Evolutionary conservation across 1,140 invertebrate species (phyloP).

Genomic region (Ceratina japonica): DNA sequence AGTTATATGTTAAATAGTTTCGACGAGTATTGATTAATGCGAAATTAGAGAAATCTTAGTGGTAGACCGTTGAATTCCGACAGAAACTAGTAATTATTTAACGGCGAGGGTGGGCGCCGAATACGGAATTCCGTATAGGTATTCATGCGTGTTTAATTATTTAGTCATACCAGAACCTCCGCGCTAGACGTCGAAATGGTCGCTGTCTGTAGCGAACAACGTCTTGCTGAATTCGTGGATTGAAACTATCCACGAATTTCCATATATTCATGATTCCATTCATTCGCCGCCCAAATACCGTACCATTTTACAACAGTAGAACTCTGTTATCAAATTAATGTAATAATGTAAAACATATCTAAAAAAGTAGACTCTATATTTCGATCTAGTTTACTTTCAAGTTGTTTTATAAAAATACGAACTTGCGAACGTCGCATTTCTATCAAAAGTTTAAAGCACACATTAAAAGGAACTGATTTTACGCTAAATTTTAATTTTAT

Average conservation of each 20-base stretch:
- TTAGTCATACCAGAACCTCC: conserved; percentile 21
- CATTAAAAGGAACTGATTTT: background rate
- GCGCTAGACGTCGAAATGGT: conserved; percentile 11
- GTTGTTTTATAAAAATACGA: too few relatives aligned
- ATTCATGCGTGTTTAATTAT: conserved; percentile 47
- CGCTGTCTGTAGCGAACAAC: conserved; percentile 16
- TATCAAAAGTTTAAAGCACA: too few relatives aligned
- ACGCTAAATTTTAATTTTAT: background rate
- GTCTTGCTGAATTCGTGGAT: conserved; percentile 19
- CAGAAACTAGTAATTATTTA: conserved; percentile 1
- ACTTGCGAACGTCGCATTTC: too few relatives aligned
- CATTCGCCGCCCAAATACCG: background rate
- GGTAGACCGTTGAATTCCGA: conserved; percentile 5
- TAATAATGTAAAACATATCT: background rate
- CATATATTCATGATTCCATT: conserved; percentile 13
- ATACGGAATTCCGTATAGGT: conserved; percentile 30
- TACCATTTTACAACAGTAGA: background rate
- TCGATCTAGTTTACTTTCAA: too few relatives aligned
- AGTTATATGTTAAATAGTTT: too few relatives aligned
- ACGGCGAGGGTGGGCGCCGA: background rate
- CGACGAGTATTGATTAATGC: too few relatives aligned
- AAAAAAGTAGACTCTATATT: background rate
- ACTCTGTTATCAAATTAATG: background rate
- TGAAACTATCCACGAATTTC: conserved; percentile 14
- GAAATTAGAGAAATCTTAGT: too few relatives aligned